Base-by-base conservation (phyloP, 2,888 invertebrate genomes). In the Griposia aprilina region DNA sequence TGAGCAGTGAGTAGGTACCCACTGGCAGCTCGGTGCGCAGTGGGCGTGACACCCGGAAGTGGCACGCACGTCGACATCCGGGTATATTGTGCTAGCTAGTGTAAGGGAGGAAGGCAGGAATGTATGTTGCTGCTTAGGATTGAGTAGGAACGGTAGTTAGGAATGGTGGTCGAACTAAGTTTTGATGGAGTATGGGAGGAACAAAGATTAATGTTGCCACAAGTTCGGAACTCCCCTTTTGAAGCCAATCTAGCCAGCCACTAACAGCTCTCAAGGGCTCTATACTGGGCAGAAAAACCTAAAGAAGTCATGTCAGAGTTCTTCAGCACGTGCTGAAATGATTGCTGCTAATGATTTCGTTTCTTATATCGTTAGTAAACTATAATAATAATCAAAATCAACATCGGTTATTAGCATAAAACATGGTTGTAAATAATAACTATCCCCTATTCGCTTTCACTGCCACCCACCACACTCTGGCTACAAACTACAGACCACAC, bases 1-100 rank as follows among this genome's bases (percentile, higher is more conserved):
- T 81, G 80, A 86, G 80, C 55, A 67, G 36, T 50, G 26, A 55
- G 48, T 48, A 36, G 20, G 36, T 79, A 41, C 48, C 30, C 8
- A 30, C 62, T 30, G 41, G 15, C n/a, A 23, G 59, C 66, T 50
- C 73, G 26, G 74, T 66, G 86, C 30, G 30, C 83, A 79, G 78
- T 73, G 78, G 79, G 81, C 75, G 86, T 83, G 80, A 85, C 86
- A 36, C 57, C 26, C 75, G 87, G 87, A 87, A 83, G 79, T 85
- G 69, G 87, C 87, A 26, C 41, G 72, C 77, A 60, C 41, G 26
- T 50, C 69, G n/a, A 77, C 83, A 59, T 83, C 75, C 74, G 85
- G 13, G 23, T 17, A 41, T 72, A 59, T 15, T 26, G 65, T 48
- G 52, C 57, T 55, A 15, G n/a, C 52, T 50, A 23, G 13, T 70